Conservation (phyloP, 2,888 invertebrate genomes). For the Idaea aversata region DNA sequence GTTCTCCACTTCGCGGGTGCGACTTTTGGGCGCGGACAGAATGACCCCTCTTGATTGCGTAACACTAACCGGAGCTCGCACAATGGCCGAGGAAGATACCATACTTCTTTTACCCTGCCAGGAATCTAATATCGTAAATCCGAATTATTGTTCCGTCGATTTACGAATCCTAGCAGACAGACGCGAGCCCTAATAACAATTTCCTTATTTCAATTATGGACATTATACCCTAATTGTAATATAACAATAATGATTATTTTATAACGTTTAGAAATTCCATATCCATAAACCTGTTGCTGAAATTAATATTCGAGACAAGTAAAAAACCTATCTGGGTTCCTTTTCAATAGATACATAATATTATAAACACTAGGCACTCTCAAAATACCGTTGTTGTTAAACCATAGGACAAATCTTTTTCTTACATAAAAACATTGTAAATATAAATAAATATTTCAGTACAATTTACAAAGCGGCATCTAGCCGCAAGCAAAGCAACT, state of each 20-base stretch:
- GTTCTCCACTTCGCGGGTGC: conserved; percentile 77
- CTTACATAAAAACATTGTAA: too few species aligned
- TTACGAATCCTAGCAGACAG: neutral
- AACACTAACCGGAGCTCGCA: conserved; percentile 50
- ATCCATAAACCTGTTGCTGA: neutral
- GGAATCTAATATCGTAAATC: conserved; percentile 16
- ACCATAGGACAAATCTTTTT: too few species aligned
- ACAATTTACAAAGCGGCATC: too few species aligned
- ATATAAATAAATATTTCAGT: too few species aligned
- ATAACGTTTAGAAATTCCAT: neutral
- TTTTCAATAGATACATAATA: neutral
- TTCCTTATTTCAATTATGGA: conserved; percentile 1
- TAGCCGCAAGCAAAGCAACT: too few species aligned
- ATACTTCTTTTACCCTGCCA: conserved; percentile 19
- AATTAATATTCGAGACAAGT: neutral
- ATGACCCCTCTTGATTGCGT: conserved; percentile 73
- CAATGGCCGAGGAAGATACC: conserved; percentile 39
- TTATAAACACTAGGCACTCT: neutral
- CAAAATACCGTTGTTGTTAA: too few species aligned
- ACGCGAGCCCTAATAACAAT: neutral
- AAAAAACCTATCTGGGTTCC: neutral
- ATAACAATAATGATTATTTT: neutral
- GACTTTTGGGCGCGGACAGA: conserved; percentile 76
- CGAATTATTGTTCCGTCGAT: conserved; percentile 9
- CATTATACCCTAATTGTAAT: neutral